Conservation (phyloP, 1,140 invertebrate genomes). For the Leptinotarsa lineolata region DNA sequence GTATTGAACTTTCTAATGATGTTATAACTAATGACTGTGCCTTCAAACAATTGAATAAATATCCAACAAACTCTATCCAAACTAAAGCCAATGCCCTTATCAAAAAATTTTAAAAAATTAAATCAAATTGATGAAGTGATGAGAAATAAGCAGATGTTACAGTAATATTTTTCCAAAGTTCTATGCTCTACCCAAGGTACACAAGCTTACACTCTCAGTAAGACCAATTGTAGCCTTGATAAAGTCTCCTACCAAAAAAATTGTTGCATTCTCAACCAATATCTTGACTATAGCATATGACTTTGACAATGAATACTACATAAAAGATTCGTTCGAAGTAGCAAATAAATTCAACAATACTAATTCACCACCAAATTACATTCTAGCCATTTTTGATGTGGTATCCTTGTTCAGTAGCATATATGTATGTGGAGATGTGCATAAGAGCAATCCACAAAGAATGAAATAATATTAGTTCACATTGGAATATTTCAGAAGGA, state of each 20-base stretch:
- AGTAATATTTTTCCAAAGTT: no score
- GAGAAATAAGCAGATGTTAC: not conserved
- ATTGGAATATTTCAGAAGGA: conserved; percentile 12
- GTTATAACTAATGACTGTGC: not conserved
- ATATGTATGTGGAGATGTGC: not conserved
- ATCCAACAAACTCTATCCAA: not conserved
- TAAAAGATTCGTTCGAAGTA: conserved; percentile 9
- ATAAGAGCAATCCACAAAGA: not conserved
- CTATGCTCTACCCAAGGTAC: no score
- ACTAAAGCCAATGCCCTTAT: not conserved
- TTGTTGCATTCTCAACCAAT: not conserved
- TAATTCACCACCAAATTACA: not conserved
- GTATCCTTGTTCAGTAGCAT: conserved; percentile 7
- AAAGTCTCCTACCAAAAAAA: no score
- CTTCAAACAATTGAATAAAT: not conserved
- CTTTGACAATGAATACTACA: conserved; percentile 6
- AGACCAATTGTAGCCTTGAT: no score
- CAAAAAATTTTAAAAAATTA: not conserved
- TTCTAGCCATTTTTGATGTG: not conserved
- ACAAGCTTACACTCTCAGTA: no score
- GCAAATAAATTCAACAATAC: conserved; percentile 2
- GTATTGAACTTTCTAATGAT: not conserved
- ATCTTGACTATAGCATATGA: conserved; percentile 3
- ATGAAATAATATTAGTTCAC: conserved; percentile 6
- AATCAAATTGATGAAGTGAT: not conserved